These are phyloP conservation scores for Drosophila nigritarsus DNA, from an alignment of 2,888 invertebrate genomes.

Conservation along the genomic window DNA sequence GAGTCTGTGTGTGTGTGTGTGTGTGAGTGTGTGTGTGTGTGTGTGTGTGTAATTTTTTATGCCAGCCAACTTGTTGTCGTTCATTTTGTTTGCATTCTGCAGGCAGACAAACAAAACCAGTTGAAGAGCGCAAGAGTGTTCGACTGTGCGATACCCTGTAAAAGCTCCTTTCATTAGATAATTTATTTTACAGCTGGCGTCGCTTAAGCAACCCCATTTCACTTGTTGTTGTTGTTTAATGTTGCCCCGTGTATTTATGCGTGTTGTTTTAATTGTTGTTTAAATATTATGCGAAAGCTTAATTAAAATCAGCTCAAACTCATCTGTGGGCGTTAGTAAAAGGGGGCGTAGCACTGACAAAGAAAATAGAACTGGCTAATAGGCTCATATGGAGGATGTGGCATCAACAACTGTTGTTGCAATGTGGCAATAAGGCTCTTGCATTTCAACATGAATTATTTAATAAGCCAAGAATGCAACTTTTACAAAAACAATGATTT, in stretches of 20 bases:
- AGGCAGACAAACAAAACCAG: constrained; percentile 11
- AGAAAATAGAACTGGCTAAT: neutral
- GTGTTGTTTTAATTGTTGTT: constrained; percentile 73
- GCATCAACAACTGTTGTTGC: constrained; percentile 7
- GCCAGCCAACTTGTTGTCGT: constrained; percentile 15
- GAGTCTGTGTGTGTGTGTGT: no score
- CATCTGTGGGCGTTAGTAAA: constrained; percentile 17
- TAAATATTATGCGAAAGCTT: constrained; percentile 61
- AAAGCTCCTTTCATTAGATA: neutral
- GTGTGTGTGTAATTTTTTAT: neutral
- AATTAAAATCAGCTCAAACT: constrained; percentile 68
- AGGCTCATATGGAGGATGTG: neutral
- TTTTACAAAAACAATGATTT: neutral
- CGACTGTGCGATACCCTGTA: constrained; percentile 4
- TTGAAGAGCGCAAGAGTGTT: neutral
- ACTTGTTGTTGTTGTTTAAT: constrained; percentile 46
- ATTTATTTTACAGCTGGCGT: neutral
- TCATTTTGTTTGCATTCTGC: constrained; percentile 23
- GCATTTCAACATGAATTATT: constrained; percentile 51
- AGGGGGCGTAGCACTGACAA: neutral
- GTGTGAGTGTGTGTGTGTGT: no score
- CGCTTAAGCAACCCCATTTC: neutral
- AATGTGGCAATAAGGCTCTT: constrained; percentile 24
- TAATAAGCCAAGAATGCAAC: constrained; percentile 24
- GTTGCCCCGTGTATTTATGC: constrained; percentile 44